These are phyloP conservation scores for Nicator chloris DNA, from an alignment of 2,113 vertebrate species.

Conservation along the genomic window DNA sequence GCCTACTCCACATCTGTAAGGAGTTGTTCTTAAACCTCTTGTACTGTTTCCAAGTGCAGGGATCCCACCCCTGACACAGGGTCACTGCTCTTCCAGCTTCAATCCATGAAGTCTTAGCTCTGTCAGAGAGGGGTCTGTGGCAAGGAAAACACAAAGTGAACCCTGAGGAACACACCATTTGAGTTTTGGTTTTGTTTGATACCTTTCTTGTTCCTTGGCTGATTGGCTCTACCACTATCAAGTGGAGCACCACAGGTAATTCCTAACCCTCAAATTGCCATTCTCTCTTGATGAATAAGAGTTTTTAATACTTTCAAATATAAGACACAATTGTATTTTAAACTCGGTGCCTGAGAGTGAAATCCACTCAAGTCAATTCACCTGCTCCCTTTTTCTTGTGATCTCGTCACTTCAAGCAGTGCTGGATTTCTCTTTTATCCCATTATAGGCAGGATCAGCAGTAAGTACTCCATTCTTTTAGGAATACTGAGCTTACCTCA, in stretches of 20 bases:
- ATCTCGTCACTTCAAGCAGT: neutral
- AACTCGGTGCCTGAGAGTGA: neutral
- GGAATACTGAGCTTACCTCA: neutral
- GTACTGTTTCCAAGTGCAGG: neutral
- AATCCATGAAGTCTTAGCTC: neutral
- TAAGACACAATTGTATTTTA: neutral
- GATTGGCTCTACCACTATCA: neutral
- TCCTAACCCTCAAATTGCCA: neutral
- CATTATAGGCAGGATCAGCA: neutral
- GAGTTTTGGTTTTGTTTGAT: neutral
- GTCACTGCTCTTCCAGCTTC: neutral
- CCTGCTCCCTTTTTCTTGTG: neutral
- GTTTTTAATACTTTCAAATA: neutral
- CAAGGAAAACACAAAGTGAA: neutral
- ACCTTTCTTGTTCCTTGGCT: neutral
- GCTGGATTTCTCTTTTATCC: constrained; percentile 10
- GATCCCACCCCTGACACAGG: neutral
- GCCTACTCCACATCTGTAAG: neutral
- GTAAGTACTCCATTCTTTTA: neutral
- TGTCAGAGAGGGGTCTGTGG: neutral
- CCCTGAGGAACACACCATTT: neutral
- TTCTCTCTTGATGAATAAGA: neutral
- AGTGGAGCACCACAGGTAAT: neutral
- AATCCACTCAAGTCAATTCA: neutral
- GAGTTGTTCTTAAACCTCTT: neutral